phyloP scores from a whole-genome alignment of 2,888 invertebrate species.

The Drosophila mimetica region DNA sequence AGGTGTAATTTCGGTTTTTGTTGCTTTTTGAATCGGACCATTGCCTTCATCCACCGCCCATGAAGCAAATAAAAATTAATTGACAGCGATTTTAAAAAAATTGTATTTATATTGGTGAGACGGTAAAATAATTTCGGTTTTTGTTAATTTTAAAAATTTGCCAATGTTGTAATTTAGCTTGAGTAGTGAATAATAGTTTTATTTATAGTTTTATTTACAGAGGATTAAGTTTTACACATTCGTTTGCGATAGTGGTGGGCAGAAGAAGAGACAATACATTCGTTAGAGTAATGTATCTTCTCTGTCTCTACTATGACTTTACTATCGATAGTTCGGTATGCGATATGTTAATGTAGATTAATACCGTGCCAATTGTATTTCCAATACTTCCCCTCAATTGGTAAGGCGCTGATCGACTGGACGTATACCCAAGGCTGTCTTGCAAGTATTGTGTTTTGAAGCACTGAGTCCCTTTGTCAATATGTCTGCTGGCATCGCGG shows the following conservation, averaged over 20 bases:
- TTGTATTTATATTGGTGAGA: too few relatives aligned
- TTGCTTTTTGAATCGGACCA: too few relatives aligned
- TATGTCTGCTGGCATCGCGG: conserved; percentile 3
- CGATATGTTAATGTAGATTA: background rate
- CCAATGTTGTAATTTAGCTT: background rate
- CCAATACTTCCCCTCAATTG: conserved; percentile 6
- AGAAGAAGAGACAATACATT: background rate
- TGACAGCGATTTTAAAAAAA: too few relatives aligned
- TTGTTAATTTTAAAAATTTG: too few relatives aligned
- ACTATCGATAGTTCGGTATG: background rate
- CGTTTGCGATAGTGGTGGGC: background rate
- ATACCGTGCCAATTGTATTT: background rate
- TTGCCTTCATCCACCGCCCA: too few relatives aligned
- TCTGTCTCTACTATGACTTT: background rate
- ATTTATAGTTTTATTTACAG: background rate
- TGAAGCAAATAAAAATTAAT: too few relatives aligned
- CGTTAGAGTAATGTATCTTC: too few relatives aligned
- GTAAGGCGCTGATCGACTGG: background rate
- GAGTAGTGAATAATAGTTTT: background rate
- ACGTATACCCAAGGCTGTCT: conserved; percentile 2
- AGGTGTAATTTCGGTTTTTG: too few relatives aligned
- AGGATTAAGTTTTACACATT: too few relatives aligned
- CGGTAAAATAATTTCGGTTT: too few relatives aligned
- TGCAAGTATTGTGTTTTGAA: background rate
- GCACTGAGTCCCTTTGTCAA: background rate